Evolutionary conservation across 2,113 vertebrate species (phyloP), one percentile per base, ranked within the genome.

Genomic region (Prinia subflava): DNA sequence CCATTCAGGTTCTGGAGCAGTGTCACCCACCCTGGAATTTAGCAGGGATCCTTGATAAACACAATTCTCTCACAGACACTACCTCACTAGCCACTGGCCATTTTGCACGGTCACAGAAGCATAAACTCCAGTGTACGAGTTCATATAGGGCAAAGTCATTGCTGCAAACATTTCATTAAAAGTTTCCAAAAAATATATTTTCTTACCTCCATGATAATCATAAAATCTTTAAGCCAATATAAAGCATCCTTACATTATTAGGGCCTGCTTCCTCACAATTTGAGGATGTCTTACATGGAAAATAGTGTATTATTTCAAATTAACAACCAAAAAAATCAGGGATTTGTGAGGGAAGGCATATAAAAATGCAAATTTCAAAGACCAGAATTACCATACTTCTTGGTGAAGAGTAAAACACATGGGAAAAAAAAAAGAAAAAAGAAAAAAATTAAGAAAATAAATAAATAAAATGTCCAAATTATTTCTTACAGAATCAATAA

Each of bases 401-500:
- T 47, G 41, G 31, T 47, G 60, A 89, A 69, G 23, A 39, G 12
- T 8, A 42, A 76, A 73, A 86, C 68, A 89, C 30, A 52, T 30
- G 70, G 71, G 1, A 13, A 60, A 23, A 80, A 70, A 70, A 44
- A 44, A 44, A 57, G 49, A 7, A 16, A 31, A 13, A 24, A 25
- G 13, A 55, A 28, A 76, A 31, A n/a, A 57, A 35, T 24, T 24
- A 88, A 33, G 27, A n/a, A 42, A 31, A 59, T 15, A 53, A 89
- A 82, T 6, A 35, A 59, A 65, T 11, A 87, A 94, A 92, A 74
- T 17, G 25, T 30, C 50, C 59, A 70, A 80, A 93, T 59, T 92
- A 73, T 91, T 85, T 57, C 79, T 94, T 92, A 86, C 28, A 94
- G 73, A 93, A 96, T 91, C 84, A 93, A 96, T 97, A 97, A 97